A percentile compares a stretch with the other conserved stretches of the same genome.
Conservation (phyloP, 35 echinoderm and acorn worm genomes). For the Diadema setosum region DNA sequence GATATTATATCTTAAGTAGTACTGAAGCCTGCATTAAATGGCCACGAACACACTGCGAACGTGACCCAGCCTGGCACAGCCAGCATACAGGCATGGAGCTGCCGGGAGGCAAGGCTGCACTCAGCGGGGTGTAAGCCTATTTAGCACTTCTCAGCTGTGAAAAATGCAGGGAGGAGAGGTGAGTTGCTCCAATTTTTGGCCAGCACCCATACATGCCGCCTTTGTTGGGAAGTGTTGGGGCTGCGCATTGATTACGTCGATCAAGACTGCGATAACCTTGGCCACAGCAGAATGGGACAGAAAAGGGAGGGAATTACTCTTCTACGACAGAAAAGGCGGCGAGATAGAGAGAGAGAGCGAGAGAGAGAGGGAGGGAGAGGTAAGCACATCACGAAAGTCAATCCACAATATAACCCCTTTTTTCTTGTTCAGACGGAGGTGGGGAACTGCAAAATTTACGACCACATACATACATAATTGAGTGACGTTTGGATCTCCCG, state of each 20-base stretch:
- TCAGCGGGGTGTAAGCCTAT: conserved; percentile 30
- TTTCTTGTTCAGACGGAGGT: no score
- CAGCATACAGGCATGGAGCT: conserved; percentile 11
- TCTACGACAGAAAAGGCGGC: no score
- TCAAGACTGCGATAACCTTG: neutral
- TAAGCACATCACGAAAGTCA: no score
- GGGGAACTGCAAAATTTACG: no score
- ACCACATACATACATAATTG: no score
- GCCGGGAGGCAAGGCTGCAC: neutral
- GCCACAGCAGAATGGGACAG: no score
- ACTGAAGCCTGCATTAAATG: neutral
- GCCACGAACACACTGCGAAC: neutral
- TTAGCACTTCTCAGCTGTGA: conserved; percentile 31
- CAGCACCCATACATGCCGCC: neutral
- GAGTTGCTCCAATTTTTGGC: neutral
- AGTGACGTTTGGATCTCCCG: no score
- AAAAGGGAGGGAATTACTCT: no score
- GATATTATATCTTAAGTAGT: no score
- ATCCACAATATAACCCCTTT: no score
- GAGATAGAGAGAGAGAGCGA: no score
- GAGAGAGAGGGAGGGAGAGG: no score
- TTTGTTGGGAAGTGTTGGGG: neutral
- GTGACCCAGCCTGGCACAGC: neutral
- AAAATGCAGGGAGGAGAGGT: conserved; percentile 1
- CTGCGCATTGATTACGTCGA: neutral